These are phyloP conservation scores for Apamea epomidion DNA, from an alignment of 2,888 invertebrate genomes.

Conservation along the genomic window DNA sequence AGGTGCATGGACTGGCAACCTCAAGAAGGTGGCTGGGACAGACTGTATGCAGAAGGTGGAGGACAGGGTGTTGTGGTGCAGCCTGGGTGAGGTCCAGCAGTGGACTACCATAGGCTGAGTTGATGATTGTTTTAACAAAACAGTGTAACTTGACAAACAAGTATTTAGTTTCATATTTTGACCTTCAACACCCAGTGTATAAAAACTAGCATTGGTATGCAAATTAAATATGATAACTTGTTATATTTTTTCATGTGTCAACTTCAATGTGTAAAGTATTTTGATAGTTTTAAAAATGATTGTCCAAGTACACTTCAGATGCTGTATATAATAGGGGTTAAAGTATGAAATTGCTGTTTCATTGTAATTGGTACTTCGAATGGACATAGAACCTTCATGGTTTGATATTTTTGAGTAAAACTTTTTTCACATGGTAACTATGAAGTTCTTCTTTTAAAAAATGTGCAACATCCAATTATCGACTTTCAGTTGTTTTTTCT, in stretches of 20 bases:
- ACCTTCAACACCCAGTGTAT: constrained; percentile 18
- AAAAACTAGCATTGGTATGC: constrained; percentile 12
- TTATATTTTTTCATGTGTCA: not conserved
- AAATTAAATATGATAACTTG: not conserved
- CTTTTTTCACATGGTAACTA: too few species aligned
- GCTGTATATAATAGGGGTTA: too few species aligned
- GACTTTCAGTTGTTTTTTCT: too few species aligned
- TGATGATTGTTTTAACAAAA: not conserved
- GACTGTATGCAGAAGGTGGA: not conserved
- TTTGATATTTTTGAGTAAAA: too few species aligned
- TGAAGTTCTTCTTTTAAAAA: too few species aligned
- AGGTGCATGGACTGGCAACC: not conserved
- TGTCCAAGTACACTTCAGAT: too few species aligned
- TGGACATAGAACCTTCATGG: too few species aligned
- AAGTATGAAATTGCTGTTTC: too few species aligned
- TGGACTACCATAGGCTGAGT: not conserved
- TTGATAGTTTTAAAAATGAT: not conserved
- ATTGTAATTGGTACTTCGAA: too few species aligned
- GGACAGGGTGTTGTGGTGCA: too few species aligned
- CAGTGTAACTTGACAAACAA: not conserved
- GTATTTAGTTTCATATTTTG: constrained; percentile 16
- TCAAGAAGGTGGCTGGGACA: not conserved
- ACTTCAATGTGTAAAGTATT: constrained; percentile 9
- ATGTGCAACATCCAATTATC: too few species aligned
- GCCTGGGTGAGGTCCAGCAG: too few species aligned